phyloP scores from a whole-genome alignment of 2,888 invertebrate species.

The Mimachlamys varia region DNA sequence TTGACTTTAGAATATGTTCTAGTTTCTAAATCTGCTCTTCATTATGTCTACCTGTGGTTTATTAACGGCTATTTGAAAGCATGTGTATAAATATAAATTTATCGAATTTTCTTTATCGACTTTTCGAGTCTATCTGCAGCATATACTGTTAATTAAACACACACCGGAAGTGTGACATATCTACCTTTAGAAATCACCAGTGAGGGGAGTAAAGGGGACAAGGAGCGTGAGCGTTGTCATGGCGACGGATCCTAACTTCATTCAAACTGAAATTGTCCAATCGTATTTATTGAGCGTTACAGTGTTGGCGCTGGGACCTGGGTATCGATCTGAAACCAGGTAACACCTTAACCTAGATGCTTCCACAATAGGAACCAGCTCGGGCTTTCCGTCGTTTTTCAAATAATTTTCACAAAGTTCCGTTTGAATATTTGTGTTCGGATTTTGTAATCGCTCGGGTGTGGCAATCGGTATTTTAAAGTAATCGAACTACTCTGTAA shows the following conservation, averaged over 20 bases:
- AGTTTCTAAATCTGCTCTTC: no score
- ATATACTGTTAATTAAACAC: background rate
- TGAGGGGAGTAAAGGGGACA: background rate
- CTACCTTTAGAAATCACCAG: background rate
- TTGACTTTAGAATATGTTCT: no score
- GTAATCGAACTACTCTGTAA: background rate
- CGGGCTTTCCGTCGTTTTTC: no score
- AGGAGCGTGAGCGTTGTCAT: background rate
- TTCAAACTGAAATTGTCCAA: background rate
- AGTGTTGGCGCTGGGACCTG: background rate
- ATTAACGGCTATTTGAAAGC: background rate
- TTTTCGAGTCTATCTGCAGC: background rate
- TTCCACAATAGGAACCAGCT: no score
- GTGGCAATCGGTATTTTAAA: background rate
- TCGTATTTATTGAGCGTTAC: background rate
- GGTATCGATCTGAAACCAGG: background rate
- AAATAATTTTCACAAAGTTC: no score
- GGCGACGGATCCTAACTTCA: background rate
- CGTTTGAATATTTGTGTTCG: no score
- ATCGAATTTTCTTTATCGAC: background rate
- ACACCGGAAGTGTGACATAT: constrained; percentile 17
- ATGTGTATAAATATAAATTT: background rate
- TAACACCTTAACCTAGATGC: no score
- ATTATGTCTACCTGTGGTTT: no score
- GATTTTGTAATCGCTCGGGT: no score